Base-by-base conservation (phyloP, 53 echinoderm and acorn worm species). In the Astropecten irregularis region DNA sequence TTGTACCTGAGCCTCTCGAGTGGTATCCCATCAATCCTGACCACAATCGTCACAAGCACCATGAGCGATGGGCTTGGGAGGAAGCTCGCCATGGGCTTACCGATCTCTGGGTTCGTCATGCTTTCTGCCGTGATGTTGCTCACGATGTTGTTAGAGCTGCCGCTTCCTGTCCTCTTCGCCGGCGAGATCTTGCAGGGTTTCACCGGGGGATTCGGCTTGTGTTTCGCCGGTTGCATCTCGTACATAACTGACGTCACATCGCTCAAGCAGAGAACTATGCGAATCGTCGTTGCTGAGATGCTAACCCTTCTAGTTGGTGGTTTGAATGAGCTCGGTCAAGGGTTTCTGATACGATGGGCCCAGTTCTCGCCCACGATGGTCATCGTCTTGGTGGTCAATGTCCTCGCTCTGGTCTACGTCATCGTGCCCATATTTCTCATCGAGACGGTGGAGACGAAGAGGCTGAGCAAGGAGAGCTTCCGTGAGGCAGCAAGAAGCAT, bases 231-330 rank as follows among this genome's bases (percentile, higher is more conserved):
- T 2, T 73, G 82, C 46, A 69, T 89, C 25, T 48, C 72, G 23
- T 89, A 89, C 73, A 62, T 92, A 27, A 48, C 89, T 10, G 92
- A 92, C 60, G 70, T 71, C 46, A 86, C 89, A 1, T 16, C 63
- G 16, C 76, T 57, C 61, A 74, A 64, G 11, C 65, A 86, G 14
- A 60, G 89, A 26, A 92, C 86, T 23, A 53, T 89, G 48, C 68
- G 86, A 18, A 92, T 92, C 28, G 86, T 92, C 14, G 8, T 92
- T 23, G 58, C 86, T 1, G 89, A 92, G 70, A 82, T 86, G 58
- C 61, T 86, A 9, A 47, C 69, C 3, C 84, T 69, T 60, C 59
- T 74, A 26, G 83, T 89, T 10, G 76, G 86, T 3, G 89, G 89
- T 3, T 16, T 30, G 11, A 76, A 73, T 38, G 72, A 86, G 63